phyloP scores from a whole-genome alignment of 2,113 vertebrate species.

The Varanus salvator region DNA sequence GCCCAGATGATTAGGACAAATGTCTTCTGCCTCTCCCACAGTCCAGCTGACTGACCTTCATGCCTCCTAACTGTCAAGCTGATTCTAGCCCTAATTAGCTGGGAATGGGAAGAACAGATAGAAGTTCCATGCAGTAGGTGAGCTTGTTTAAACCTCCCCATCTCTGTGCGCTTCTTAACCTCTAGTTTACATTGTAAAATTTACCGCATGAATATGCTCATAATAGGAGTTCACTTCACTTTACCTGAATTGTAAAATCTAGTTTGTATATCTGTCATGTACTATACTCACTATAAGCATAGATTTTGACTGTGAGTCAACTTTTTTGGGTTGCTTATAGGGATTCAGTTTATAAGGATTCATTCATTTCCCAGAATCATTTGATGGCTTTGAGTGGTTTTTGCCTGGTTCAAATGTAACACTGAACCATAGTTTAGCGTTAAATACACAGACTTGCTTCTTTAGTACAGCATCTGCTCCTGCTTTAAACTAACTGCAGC shows the following conservation, averaged over 20 bases:
- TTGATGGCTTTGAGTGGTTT: background rate
- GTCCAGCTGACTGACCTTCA: too few species aligned
- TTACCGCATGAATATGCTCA: background rate
- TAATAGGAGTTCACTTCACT: background rate
- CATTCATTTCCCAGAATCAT: background rate
- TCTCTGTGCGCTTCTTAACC: too few species aligned
- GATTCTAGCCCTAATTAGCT: too few species aligned
- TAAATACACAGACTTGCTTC: background rate
- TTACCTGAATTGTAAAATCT: background rate
- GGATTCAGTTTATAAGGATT: background rate
- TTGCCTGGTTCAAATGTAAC: background rate
- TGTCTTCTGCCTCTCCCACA: too few species aligned
- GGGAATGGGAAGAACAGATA: background rate
- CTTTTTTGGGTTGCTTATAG: too few species aligned
- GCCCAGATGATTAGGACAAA: too few species aligned
- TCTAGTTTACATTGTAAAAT: background rate
- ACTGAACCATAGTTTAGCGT: background rate
- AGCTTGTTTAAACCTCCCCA: too few species aligned
- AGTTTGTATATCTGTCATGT: background rate
- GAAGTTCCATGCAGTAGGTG: background rate
- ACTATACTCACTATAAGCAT: background rate
- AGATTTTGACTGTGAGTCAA: background rate
- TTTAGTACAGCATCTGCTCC: background rate
- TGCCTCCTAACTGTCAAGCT: too few species aligned
- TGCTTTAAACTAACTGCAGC: background rate